Evolutionary conservation across 2,888 invertebrate species (phyloP).

Genomic region (Melikaiella ostensackeni): DNA sequence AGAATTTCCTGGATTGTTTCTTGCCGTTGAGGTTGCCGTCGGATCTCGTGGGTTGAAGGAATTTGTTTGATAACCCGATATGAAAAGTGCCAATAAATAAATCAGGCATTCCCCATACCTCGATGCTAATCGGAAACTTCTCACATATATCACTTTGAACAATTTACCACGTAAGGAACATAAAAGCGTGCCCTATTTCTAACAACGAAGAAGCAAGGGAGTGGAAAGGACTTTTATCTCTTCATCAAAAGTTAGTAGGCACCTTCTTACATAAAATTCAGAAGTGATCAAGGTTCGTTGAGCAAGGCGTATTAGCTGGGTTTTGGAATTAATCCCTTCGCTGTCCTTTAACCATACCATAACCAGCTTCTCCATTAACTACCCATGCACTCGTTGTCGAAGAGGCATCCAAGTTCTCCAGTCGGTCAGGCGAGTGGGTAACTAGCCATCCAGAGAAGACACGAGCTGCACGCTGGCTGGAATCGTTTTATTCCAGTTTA

Average conservation of each 20-base stretch:
- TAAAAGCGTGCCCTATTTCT: slow-evolving; percentile 21
- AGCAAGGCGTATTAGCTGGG: neutral
- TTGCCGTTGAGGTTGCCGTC: too few species aligned
- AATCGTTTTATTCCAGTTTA: slow-evolving; percentile 73
- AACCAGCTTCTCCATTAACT: slow-evolving; percentile 12
- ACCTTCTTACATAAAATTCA: neutral
- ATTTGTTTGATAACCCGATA: neutral
- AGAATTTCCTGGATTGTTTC: neutral
- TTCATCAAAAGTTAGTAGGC: slow-evolving; percentile 10
- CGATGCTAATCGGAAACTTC: slow-evolving; percentile 10
- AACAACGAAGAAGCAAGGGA: neutral
- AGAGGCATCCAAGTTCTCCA: slow-evolving; percentile 33
- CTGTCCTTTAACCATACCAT: neutral
- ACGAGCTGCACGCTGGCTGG: slow-evolving; percentile 54
- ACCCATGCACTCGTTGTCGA: slow-evolving; percentile 49
- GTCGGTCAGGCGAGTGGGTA: slow-evolving; percentile 49
- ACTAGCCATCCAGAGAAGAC: slow-evolving; percentile 55
- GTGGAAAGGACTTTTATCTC: slow-evolving; percentile 19
- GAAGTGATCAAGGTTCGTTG: slow-evolving; percentile 3
- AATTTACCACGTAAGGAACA: neutral
- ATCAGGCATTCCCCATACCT: neutral
- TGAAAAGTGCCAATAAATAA: neutral
- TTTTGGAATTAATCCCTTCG: neutral
- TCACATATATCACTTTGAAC: neutral
- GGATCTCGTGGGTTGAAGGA: neutral